Evolutionary conservation across 2,797 vertebrate genomes (phyloP).

Genomic region (Sparus aurata): DNA sequence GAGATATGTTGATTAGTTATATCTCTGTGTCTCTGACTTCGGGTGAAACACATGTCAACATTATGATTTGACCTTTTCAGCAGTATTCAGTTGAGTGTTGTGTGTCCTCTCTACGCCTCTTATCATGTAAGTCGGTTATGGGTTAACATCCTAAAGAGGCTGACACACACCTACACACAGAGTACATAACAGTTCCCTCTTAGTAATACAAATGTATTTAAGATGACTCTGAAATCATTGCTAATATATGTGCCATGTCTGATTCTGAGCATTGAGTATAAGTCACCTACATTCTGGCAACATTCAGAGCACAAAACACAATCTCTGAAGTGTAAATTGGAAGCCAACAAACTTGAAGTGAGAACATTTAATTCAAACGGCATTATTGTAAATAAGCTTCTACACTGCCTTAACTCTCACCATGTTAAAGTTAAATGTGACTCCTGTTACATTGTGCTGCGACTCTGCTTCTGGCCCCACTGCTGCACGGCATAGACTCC

Average conservation of each 20-base stretch:
- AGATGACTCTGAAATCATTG: too few relatives aligned
- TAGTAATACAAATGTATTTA: constrained; percentile 13
- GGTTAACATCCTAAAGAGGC: constrained; percentile 43
- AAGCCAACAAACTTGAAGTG: background rate
- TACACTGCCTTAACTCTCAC: too few relatives aligned
- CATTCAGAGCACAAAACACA: background rate
- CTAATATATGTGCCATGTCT: too few relatives aligned
- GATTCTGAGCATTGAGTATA: background rate
- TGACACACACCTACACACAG: background rate
- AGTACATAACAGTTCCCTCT: background rate
- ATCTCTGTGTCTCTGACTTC: constrained; percentile 67
- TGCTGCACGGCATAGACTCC: too few relatives aligned
- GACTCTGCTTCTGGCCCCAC: too few relatives aligned
- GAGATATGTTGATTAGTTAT: constrained; percentile 64
- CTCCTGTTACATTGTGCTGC: too few relatives aligned
- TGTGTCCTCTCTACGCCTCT: constrained; percentile 28
- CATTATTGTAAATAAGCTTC: background rate
- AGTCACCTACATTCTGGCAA: background rate
- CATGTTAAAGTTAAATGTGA: too few relatives aligned
- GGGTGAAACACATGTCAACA: constrained; percentile 76
- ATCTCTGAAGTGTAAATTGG: background rate
- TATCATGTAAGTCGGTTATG: constrained; percentile 19
- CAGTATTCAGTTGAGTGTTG: constrained; percentile 45
- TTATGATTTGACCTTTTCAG: constrained; percentile 78
- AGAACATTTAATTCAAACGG: background rate